Conservation (phyloP, 2,888 invertebrate species). For the Apamea epomidion region DNA sequence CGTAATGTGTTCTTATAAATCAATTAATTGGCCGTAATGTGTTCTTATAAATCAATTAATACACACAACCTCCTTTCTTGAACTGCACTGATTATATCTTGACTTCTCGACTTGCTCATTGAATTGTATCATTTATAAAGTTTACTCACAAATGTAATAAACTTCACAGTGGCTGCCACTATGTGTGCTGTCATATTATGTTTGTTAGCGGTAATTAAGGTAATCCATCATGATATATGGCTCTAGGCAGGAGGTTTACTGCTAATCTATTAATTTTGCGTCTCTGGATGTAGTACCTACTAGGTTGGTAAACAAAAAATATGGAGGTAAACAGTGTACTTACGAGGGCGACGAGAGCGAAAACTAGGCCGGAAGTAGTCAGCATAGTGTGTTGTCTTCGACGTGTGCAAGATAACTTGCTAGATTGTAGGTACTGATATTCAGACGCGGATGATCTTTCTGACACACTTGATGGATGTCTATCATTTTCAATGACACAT, state of each 20-base stretch:
- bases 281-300: slow-evolving; percentile 45
- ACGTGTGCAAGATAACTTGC: slow-evolving; percentile 71
- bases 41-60: slow-evolving; percentile 85
- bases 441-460: slow-evolving; percentile 70
- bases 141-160: slow-evolving; percentile 72
- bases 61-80: slow-evolving; percentile 76
- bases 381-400: slow-evolving; percentile 72
- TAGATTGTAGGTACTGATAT: slow-evolving; percentile 69
- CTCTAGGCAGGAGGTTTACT: slow-evolving; percentile 26
- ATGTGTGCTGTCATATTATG: slow-evolving; percentile 63
- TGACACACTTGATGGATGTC: slow-evolving; percentile 66
- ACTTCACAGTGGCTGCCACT: slow-evolving; percentile 62
- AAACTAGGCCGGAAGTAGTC: slow-evolving; percentile 79
- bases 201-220: slow-evolving; percentile 62
- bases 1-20: slow-evolving; percentile 82
- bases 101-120: slow-evolving; percentile 71
- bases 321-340: slow-evolving; percentile 75
- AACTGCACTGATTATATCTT: slow-evolving; percentile 78
- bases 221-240: slow-evolving; percentile 65
- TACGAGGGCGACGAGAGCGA: slow-evolving; percentile 75
- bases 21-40: slow-evolving; percentile 85
- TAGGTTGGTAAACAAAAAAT: slow-evolving; percentile 47
- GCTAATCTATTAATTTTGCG: slow-evolving; percentile 52
- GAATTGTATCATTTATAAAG: slow-evolving; percentile 74
- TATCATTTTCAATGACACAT: slow-evolving; percentile 67